Percentiles rank a stretch among this genome's conserved stretches.
Conservation (phyloP, 2,797 vertebrate genomes). For the Sebastes aleutianus region DNA sequence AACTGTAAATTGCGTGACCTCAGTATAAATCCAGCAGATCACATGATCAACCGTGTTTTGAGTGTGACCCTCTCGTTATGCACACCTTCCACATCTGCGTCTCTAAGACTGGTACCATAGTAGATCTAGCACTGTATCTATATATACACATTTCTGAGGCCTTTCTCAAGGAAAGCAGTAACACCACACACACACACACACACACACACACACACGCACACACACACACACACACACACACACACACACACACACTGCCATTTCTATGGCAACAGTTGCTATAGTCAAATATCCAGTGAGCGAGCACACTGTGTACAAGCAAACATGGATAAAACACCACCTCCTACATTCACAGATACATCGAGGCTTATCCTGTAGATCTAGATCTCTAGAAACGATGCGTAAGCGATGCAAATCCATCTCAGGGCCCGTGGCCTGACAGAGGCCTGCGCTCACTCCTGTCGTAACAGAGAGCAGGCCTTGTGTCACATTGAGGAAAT, state of each 20-base stretch:
- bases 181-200: background rate
- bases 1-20: background rate
- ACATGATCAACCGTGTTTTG: background rate
- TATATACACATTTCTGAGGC: slow-evolving; percentile 4
- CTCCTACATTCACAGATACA: slow-evolving; percentile 44
- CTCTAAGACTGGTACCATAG: background rate
- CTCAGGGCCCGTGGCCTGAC: background rate
- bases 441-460: background rate
- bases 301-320: slow-evolving; percentile 40
- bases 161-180: slow-evolving; percentile 24
- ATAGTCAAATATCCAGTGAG: slow-evolving; percentile 57
- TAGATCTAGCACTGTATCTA: background rate
- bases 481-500: slow-evolving; percentile 26
- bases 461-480: background rate
- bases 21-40: background rate
- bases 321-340: slow-evolving; percentile 32
- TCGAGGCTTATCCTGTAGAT: background rate
- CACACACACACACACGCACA: slow-evolving; percentile 9
- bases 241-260: slow-evolving; percentile 29
- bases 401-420: background rate
- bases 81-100: background rate
- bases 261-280: slow-evolving; percentile 82
- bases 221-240: background rate
- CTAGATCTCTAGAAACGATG: background rate
- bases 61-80: background rate